phyloP scores from a whole-genome alignment of 2,113 vertebrate genomes.

The Mellivora capensis region DNA sequence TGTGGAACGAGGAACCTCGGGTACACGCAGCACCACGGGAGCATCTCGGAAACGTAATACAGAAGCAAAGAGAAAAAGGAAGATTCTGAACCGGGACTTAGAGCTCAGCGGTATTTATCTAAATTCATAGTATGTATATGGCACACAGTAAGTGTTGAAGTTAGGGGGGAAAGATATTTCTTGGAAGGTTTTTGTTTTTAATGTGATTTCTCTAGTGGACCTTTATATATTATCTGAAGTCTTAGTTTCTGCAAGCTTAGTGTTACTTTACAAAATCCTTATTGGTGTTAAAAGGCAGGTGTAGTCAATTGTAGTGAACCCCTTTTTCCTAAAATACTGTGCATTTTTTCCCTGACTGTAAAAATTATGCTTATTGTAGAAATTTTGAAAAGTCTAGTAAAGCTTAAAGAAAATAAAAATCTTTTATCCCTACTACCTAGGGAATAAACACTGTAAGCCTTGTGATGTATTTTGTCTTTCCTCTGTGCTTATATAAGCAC shows the following conservation, averaged over 20 bases:
- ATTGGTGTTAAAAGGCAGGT: constrained; percentile 15
- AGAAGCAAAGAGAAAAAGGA: not conserved
- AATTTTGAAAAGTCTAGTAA: constrained; percentile 46
- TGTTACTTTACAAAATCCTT: not conserved
- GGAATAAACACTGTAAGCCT: not conserved
- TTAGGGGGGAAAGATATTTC: not conserved
- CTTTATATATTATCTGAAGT: not conserved
- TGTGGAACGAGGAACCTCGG: not conserved
- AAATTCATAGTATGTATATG: not conserved
- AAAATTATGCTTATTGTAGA: constrained; percentile 51
- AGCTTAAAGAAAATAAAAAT: constrained; percentile 52
- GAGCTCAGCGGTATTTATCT: not conserved
- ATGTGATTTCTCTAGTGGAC: not conserved
- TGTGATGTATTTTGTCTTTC: not conserved
- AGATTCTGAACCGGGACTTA: not conserved
- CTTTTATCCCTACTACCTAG: not conserved
- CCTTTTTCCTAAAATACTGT: constrained; percentile 12
- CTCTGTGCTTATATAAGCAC: not conserved
- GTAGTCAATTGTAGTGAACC: not conserved
- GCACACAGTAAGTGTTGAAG: not conserved
- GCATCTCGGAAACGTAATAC: not conserved
- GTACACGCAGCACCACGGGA: rapidly evolving
- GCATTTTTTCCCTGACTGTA: not conserved
- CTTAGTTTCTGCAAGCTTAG: not conserved
- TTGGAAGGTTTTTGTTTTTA: not conserved